Evolutionary conservation across 2,888 invertebrate genomes (phyloP).

Genomic region (Andricus curvator): DNA sequence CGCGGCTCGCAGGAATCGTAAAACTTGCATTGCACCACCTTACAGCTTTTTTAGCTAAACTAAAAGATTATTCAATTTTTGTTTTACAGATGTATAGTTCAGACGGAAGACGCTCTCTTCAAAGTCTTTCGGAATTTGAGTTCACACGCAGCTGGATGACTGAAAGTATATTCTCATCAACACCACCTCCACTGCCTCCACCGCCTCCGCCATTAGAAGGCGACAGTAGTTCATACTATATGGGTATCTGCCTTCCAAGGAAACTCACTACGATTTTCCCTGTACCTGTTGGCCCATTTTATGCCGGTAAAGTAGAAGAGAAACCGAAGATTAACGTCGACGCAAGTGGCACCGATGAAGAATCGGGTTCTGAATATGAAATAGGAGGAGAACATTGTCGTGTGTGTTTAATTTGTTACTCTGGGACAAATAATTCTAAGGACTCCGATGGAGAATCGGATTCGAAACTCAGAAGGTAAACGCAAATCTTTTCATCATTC

Average conservation of each 20-base stretch:
- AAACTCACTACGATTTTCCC: slow-evolving; percentile 85
- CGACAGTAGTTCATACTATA: slow-evolving; percentile 82
- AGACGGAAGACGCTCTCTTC: slow-evolving; percentile 73
- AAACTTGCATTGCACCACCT: too few relatives aligned
- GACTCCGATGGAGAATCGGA: slow-evolving; percentile 62
- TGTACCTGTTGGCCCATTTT: slow-evolving; percentile 67
- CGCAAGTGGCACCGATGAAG: slow-evolving; percentile 66
- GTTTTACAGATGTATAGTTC: slow-evolving; percentile 73
- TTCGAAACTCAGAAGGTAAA: slow-evolving; percentile 67
- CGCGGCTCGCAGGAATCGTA: too few relatives aligned
- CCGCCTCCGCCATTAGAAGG: slow-evolving; percentile 71
- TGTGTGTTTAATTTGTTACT: slow-evolving; percentile 71
- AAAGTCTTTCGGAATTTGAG: slow-evolving; percentile 74
- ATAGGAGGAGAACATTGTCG: slow-evolving; percentile 65
- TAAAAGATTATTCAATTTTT: slow-evolving; percentile 10
- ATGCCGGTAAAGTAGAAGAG: slow-evolving; percentile 47
- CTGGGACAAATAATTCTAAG: slow-evolving; percentile 59
- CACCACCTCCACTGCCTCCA: slow-evolving; percentile 63
- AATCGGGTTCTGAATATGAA: slow-evolving; percentile 68
- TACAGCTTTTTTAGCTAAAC: too few relatives aligned
- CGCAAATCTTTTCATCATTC: not conserved
- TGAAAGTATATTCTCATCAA: slow-evolving; percentile 66
- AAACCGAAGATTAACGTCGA: slow-evolving; percentile 49
- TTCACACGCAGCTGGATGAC: slow-evolving; percentile 73
- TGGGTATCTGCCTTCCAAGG: slow-evolving; percentile 88